A percentile compares a stretch with the other conserved stretches of the same genome.
Evolutionary conservation across 2,888 invertebrate species (phyloP).

Genomic region (Tridacna gigas): DNA sequence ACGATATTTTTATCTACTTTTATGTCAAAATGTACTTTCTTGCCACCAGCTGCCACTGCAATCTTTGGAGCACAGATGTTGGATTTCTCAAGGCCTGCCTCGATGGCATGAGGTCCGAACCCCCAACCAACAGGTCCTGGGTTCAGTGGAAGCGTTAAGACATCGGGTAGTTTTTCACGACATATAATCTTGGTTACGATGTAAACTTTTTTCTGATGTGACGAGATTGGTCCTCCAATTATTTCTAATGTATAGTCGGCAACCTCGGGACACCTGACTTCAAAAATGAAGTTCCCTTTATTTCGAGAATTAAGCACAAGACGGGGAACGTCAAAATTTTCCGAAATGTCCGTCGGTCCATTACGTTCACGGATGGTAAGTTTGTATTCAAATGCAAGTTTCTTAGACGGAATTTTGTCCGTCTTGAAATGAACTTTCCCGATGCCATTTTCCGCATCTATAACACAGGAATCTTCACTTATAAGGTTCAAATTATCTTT

Average conservation of each 20-base stretch:
- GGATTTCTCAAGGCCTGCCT: slow-evolving; percentile 37
- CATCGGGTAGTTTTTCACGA: slow-evolving; percentile 24
- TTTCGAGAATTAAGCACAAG: slow-evolving; percentile 46
- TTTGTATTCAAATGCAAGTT: slow-evolving; percentile 11
- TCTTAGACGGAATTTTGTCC: slow-evolving; percentile 30
- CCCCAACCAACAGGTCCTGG: slow-evolving; percentile 39
- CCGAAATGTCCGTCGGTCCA: background rate
- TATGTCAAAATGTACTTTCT: slow-evolving; percentile 13
- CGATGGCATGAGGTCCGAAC: slow-evolving; percentile 29
- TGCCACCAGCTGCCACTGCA: slow-evolving; percentile 4
- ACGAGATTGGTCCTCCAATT: slow-evolving; percentile 20
- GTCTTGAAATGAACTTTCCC: slow-evolving; percentile 43
- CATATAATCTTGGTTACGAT: slow-evolving; percentile 43
- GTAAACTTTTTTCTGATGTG: slow-evolving; percentile 22
- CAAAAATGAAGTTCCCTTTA: slow-evolving; percentile 48
- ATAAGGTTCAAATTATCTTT: slow-evolving; percentile 38
- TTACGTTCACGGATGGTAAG: slow-evolving; percentile 5
- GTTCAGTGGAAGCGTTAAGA: slow-evolving; percentile 26
- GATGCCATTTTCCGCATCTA: slow-evolving; percentile 37
- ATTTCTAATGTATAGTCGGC: slow-evolving; percentile 37
- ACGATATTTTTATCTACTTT: background rate
- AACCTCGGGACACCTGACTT: slow-evolving; percentile 43
- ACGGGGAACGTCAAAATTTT: slow-evolving; percentile 19
- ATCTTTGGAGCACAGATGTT: slow-evolving; percentile 43
- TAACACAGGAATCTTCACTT: slow-evolving; percentile 46